Percentiles rank a stretch among this genome's conserved stretches.
Evolutionary conservation across 2,888 invertebrate genomes (phyloP).

Genomic region (Noctua janthe): DNA sequence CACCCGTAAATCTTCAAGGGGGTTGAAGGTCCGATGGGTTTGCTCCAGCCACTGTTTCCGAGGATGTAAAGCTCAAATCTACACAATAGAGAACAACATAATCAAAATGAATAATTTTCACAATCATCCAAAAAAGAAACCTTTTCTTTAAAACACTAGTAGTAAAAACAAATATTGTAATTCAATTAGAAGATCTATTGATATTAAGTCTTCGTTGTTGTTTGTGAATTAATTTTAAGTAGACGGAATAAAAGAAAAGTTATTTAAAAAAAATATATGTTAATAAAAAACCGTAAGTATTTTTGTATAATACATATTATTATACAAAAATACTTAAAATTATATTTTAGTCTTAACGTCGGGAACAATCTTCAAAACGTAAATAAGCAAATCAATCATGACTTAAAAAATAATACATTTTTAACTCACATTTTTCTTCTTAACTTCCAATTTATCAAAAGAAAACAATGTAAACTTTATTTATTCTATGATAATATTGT

Average conservation of each 20-base stretch:
- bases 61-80: conserved; percentile 70
- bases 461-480: neutral
- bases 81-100: conserved; percentile 62
- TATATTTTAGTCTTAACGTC: too few relatives aligned
- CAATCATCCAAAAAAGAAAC: conserved; percentile 62
- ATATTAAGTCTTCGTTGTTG: neutral
- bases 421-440: too few relatives aligned
- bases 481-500: neutral
- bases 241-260: too few relatives aligned
- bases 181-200: neutral
- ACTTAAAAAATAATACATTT: too few relatives aligned
- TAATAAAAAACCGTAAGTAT: too few relatives aligned
- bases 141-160: neutral
- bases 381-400: too few relatives aligned
- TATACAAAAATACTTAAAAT: too few relatives aligned
- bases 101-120: conserved; percentile 64
- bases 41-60: conserved; percentile 71
- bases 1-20: conserved; percentile 34
- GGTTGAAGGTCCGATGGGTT: conserved; percentile 65
- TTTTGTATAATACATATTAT: too few relatives aligned
- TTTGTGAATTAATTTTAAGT: too few relatives aligned
- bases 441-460: too few relatives aligned
- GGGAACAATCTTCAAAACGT: too few relatives aligned
- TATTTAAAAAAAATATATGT: too few relatives aligned
- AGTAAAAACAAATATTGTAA: neutral